A percentile compares a stretch with the other conserved stretches of the same genome.
Conservation (phyloP, 2,797 vertebrate genomes). For the Paguma larvata region DNA sequence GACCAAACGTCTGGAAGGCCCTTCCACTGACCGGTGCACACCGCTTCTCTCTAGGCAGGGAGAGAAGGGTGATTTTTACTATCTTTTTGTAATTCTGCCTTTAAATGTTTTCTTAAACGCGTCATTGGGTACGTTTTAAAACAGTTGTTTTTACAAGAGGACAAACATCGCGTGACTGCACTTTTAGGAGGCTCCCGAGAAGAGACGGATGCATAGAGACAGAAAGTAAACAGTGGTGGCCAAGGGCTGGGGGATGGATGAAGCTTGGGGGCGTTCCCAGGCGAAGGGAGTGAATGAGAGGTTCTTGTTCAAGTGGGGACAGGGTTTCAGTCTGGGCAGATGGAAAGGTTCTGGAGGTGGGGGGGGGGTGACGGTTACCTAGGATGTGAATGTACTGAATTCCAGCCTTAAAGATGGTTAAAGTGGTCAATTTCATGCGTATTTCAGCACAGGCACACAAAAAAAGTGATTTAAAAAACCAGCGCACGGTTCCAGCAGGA, state of each 20-base stretch:
- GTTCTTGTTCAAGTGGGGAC: accelerated
- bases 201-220: accelerated
- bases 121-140: too few species aligned
- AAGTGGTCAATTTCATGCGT: not conserved
- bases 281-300: not conserved
- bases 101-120: too few species aligned
- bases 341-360: not conserved
- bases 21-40: accelerated
- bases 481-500: not conserved
- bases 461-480: not conserved
- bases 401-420: not conserved
- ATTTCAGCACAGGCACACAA: not conserved
- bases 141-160: not conserved
- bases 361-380: accelerated
- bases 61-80: not conserved
- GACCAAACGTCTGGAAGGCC: not conserved
- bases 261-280: not conserved
- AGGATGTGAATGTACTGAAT: accelerated
- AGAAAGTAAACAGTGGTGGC: accelerated
- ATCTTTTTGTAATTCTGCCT: not conserved
- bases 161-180: not conserved
- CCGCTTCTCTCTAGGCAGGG: not conserved
- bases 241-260: not conserved
- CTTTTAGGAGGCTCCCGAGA: not conserved
- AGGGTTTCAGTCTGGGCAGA: not conserved